A percentile compares a stretch with the other conserved stretches of the same genome.
phyloP scores from a whole-genome alignment of 2,888 invertebrate species.

The Acrobasis repandana region DNA sequence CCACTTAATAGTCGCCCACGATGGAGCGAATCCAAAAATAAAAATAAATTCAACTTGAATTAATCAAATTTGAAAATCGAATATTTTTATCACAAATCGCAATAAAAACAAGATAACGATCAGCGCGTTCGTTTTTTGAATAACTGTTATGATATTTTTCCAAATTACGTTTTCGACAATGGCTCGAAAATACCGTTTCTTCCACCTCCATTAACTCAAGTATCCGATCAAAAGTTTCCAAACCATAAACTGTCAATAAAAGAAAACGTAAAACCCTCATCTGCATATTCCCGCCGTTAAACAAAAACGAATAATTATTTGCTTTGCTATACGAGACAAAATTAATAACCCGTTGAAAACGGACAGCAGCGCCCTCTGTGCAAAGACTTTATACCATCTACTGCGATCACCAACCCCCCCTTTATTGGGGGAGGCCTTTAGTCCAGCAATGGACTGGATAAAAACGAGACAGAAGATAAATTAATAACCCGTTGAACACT shows the following conservation, averaged over 20 bases:
- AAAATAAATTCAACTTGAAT: constrained; percentile 12
- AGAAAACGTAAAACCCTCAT: constrained; percentile 69
- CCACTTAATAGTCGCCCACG: constrained; percentile 18
- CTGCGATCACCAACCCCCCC: too few relatives aligned
- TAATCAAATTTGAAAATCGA: constrained; percentile 14
- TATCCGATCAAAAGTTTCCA: constrained; percentile 74
- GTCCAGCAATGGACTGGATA: too few relatives aligned
- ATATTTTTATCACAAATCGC: not conserved
- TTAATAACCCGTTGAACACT: constrained; percentile 57
- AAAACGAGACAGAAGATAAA: constrained; percentile 38
- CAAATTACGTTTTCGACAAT: constrained; percentile 29
- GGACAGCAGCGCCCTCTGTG: too few relatives aligned
- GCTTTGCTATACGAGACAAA: constrained; percentile 39
- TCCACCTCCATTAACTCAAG: constrained; percentile 49
- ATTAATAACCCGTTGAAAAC: constrained; percentile 57
- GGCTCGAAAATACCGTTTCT: constrained; percentile 35
- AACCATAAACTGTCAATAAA: constrained; percentile 80
- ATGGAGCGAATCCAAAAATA: constrained; percentile 15
- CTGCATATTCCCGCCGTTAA: constrained; percentile 74
- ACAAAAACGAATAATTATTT: constrained; percentile 47
- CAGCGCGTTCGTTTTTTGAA: constrained; percentile 2
- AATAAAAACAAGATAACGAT: constrained; percentile 10
- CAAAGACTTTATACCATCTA: too few relatives aligned
- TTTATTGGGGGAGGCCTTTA: too few relatives aligned
- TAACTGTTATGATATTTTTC: constrained; percentile 7